Conservation (phyloP, 2,888 invertebrate species). For the Apamea crenata region DNA sequence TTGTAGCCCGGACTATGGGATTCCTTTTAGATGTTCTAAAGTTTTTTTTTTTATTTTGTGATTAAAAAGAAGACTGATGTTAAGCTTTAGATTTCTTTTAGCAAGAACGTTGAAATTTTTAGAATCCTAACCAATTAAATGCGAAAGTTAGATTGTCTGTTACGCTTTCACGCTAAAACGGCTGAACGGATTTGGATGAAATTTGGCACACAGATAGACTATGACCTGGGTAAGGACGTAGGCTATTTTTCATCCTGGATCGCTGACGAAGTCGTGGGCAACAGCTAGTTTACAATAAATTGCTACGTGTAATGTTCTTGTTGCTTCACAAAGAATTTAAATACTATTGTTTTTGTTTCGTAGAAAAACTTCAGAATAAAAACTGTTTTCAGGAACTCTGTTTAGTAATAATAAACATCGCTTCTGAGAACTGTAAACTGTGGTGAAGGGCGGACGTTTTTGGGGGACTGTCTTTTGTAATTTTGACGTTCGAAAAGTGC, state of each 20-base stretch:
- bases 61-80: conserved; percentile 10
- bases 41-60: conserved; percentile 15
- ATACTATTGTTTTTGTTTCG: background rate
- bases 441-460: too few relatives aligned
- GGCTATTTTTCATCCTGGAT: background rate
- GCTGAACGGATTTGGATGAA: background rate
- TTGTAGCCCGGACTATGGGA: conserved; percentile 71
- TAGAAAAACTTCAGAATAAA: background rate
- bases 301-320: background rate
- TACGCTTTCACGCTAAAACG: background rate
- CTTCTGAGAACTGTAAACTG: conserved; percentile 6
- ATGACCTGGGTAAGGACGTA: too few relatives aligned
- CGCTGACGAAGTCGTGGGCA: background rate
- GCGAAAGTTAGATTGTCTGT: background rate
- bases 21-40: conserved; percentile 49
- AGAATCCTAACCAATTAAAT: background rate
- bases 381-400: background rate
- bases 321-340: background rate
- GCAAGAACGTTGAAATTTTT: background rate
- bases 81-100: background rate
- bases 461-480: too few relatives aligned
- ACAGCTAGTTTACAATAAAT: background rate
- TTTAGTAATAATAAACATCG: background rate
- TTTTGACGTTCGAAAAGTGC: too few relatives aligned
- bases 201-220: background rate